Conservation (phyloP, 2,797 vertebrate species). For the Phoxinus dragarum region DNA sequence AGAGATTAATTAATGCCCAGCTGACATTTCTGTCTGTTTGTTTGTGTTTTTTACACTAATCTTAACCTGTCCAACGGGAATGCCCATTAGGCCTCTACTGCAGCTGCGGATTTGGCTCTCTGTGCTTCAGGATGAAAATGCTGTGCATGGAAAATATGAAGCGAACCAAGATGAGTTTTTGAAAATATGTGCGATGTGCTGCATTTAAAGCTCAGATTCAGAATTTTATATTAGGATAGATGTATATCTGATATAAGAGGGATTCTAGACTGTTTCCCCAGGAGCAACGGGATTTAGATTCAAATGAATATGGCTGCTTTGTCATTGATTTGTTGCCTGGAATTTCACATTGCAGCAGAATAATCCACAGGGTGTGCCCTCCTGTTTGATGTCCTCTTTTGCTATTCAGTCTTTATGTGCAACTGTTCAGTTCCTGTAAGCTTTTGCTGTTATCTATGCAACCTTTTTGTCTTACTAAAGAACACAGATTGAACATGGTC, state of each 20-base stretch:
- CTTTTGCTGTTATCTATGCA: neutral
- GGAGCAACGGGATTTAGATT: neutral
- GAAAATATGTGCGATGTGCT: neutral
- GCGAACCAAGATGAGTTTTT: neutral
- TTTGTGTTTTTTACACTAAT: constrained; percentile 49
- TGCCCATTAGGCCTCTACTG: constrained; percentile 60
- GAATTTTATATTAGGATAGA: constrained; percentile 32
- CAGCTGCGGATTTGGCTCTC: constrained; percentile 58
- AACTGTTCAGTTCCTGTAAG: constrained; percentile 19
- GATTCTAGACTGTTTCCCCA: constrained; percentile 12
- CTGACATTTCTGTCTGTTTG: constrained; percentile 58
- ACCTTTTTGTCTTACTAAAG: constrained; percentile 12
- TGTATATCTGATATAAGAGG: constrained; percentile 15
- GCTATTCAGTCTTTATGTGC: constrained; percentile 1
- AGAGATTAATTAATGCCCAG: constrained; percentile 56
- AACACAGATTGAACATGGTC: constrained; percentile 18
- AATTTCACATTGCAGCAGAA: neutral
- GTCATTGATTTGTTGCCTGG: constrained; percentile 41
- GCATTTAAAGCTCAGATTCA: neutral
- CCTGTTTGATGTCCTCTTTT: neutral
- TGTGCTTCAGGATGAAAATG: constrained; percentile 39
- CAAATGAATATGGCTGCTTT: constrained; percentile 31
- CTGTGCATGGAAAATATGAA: constrained; percentile 28
- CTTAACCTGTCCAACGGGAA: constrained; percentile 55
- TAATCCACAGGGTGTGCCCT: neutral